Base-by-base conservation (phyloP, 2,113 vertebrate genomes). In the Eudyptes chrysolophus region DNA sequence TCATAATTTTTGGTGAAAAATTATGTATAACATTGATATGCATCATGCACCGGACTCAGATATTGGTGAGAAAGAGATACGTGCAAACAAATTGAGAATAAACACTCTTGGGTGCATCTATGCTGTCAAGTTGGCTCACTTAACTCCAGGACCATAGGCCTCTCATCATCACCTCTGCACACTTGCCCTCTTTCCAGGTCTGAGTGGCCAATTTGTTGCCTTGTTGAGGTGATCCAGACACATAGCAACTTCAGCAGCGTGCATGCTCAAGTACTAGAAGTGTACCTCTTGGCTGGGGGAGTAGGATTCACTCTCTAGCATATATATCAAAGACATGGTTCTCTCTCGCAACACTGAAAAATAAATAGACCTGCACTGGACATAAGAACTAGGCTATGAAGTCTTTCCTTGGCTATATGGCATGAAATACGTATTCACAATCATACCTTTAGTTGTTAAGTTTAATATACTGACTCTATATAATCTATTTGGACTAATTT, bases 1-100 rank as follows among this genome's bases (percentile, higher is more conserved):
- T 9, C 1, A 2, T 36, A 61, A 34, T 25, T 78, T 60, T 51
- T 0, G 0, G 38, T n/a, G 9, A 57, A 77, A 78, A 49, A 48
- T 8, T 40, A n/a, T 54, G 7, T 48, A 12, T 32, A 38, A 6
- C 8, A 60, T 30, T 40, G 25, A 38, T 64, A 58, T 3, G 7
- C 11, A 25, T 68, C 40, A 38, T 25, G 6, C 16, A 57, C 14
- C 22, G 68, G 29, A 30, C n/a, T 60, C 22, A 29, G 27, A 44
- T 68, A 64, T 19, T 60, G 22, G 3, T 68, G 24, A 61, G 8
- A 66, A 90, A 87, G 44, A 24, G 3, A 68, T 49, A 34, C 3
- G n/a, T 9, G 22, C 29, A 60, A 58, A 54, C 7, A 42, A 55
- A 66, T 36, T 42, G 21, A 40, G 34, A 84, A 40, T n/a, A 58